Base-by-base conservation (phyloP, 2,888 invertebrate species). In the Nipponacmea schrenckii region DNA sequence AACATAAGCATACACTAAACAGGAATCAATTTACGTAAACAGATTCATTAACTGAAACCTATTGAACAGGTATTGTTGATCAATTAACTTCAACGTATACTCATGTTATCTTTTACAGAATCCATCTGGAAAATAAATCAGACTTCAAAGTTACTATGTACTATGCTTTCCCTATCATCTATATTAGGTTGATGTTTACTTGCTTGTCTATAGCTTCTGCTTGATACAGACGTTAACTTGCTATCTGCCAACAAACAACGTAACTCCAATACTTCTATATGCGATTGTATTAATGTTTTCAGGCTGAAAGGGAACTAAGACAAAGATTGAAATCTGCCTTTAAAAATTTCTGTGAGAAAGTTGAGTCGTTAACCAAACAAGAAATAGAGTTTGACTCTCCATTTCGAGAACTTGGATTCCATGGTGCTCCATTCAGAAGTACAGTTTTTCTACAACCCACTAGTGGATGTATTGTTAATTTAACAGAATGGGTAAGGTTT, bases 341-440 rank as follows among this genome's bases (percentile, higher is more conserved):
- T 90, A 97, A 96, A 89, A 95, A 95, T 87, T 99, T 99, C 91
- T 97, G 97, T 88, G 98, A 99, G 89, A 96, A 99, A 88, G 94
- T 95, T 12, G 98, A 98, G 90, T 91, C 93, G 17, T 94, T 96
- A 93, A 98, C 98, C 46, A 98, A 98, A 89, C 95, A 96, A 87
- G 95, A 96, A 89, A 94, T 99, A 66, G 98, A 99, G 91, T 99
- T 99, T 88, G 99, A 99, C 88, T 96, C 96, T 46, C 99, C 99
- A 4, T 99, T 99, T 92, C 92, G 97, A 90, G 98, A 99, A 85
- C 91, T 99, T 31, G 98, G 98, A 20, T 99, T 98, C 91, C 96
- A 96, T 70, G 99, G 99, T 64, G 98, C 96, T 1, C 99, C 99
- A 0, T 97, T 93, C 92, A 93, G 99, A 83, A 96, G 96, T 83